phyloP scores from a whole-genome alignment of 2,113 vertebrate species.

The Ivindomyrus marchei region DNA sequence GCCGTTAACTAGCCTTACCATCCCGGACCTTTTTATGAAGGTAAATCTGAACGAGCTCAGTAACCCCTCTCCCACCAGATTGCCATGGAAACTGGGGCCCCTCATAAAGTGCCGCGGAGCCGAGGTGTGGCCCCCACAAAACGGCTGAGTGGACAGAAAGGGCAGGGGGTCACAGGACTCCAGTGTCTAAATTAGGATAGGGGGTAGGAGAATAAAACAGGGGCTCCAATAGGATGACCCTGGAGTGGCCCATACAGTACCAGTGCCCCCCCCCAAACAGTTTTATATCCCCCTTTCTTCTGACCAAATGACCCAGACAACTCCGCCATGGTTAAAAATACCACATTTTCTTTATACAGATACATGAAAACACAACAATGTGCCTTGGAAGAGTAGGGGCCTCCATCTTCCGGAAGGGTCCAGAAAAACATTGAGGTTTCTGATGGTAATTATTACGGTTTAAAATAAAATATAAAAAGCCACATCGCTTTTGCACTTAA shows the following conservation, averaged over 20 bases:
- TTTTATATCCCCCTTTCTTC: constrained; percentile 13
- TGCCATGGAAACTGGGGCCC: constrained; percentile 7
- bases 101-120: constrained; percentile 48
- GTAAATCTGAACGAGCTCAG: background rate
- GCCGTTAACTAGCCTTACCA: background rate
- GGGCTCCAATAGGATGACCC: constrained; percentile 52
- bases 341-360: background rate
- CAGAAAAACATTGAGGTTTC: background rate
- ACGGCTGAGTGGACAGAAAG: constrained; percentile 64
- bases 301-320: constrained; percentile 6
- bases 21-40: background rate
- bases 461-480: background rate
- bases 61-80: background rate
- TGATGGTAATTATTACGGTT: background rate
- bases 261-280: constrained; percentile 5
- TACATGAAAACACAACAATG: background rate
- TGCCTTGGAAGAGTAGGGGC: background rate
- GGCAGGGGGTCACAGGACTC: constrained; percentile 65
- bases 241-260: constrained; percentile 41
- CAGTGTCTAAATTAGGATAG: constrained; percentile 60
- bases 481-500: background rate
- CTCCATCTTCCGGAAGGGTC: background rate
- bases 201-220: constrained; percentile 54
- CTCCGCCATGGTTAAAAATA: background rate
- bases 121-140: constrained; percentile 46